These are phyloP conservation scores for Rhinoptilus africanus DNA, from an alignment of 2,113 vertebrate genomes.

Conservation along the genomic window DNA sequence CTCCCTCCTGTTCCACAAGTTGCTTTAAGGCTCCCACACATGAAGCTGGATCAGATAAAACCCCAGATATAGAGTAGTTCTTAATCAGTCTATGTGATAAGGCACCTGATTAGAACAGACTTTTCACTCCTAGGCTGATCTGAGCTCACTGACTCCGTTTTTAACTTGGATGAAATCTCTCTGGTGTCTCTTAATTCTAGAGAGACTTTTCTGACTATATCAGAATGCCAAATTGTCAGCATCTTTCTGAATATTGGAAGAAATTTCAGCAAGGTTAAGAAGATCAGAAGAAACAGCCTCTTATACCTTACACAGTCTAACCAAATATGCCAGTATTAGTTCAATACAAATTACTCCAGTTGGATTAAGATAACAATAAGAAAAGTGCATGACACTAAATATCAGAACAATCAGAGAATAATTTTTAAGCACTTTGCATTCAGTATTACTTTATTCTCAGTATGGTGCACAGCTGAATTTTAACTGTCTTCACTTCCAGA, in stretches of 20 bases:
- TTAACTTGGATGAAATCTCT: neutral
- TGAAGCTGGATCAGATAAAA: neutral
- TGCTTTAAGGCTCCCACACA: neutral
- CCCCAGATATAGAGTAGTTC: neutral
- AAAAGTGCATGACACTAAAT: neutral
- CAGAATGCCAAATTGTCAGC: neutral
- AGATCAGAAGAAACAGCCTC: neutral
- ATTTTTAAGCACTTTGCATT: neutral
- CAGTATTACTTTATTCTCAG: neutral
- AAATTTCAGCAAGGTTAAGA: neutral
- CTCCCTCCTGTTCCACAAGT: neutral
- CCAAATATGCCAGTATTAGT: neutral
- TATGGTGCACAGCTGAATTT: neutral
- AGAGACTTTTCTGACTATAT: neutral
- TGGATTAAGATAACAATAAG: neutral
- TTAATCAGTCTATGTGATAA: accelerated
- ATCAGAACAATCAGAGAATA: neutral
- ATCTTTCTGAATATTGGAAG: neutral
- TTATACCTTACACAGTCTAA: neutral
- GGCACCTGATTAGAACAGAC: neutral
- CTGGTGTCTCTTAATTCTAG: neutral
- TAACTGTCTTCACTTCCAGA: neutral
- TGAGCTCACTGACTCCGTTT: neutral
- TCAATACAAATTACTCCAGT: neutral
- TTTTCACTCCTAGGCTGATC: neutral